Conservation (phyloP, 2,888 invertebrate species). For the Trichogramma dendrolimi region DNA sequence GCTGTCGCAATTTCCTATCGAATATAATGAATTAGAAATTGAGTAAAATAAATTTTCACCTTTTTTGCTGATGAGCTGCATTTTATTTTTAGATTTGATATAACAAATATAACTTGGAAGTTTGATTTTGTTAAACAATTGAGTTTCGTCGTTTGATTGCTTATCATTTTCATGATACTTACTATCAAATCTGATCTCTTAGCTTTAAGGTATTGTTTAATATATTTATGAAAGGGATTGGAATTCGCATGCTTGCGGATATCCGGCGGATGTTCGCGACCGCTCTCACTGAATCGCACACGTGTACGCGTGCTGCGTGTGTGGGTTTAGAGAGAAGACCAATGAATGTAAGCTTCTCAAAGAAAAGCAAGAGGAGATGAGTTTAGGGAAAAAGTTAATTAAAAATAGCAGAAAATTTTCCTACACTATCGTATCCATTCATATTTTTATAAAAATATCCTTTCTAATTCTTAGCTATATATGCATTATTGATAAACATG, state of each 20-base stretch:
- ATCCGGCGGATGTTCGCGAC: conserved; percentile 38
- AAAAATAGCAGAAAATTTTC: too few relatives aligned
- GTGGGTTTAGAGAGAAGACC: conserved; percentile 10
- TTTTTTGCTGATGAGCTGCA: neutral
- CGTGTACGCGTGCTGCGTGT: neutral
- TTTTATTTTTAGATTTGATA: neutral
- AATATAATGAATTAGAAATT: neutral
- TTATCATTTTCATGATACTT: neutral
- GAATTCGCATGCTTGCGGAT: conserved; percentile 30
- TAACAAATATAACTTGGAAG: neutral
- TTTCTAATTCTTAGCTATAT: too few relatives aligned
- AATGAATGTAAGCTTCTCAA: conserved; percentile 20
- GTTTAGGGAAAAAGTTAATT: neutral
- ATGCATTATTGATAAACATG: too few relatives aligned
- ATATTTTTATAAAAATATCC: too few relatives aligned
- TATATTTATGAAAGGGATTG: neutral
- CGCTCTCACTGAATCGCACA: conserved; percentile 18
- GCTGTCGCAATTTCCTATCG: neutral
- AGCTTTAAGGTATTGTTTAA: too few relatives aligned
- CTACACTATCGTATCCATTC: too few relatives aligned
- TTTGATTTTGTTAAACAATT: neutral
- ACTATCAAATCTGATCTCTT: neutral
- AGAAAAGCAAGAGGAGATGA: neutral
- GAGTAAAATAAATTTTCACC: neutral
- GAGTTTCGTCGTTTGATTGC: neutral